Percentiles rank a stretch among this genome's conserved stretches.
These are phyloP conservation scores for Papilio protenor DNA, from an alignment of 2,888 invertebrate species.

Conservation along the genomic window DNA sequence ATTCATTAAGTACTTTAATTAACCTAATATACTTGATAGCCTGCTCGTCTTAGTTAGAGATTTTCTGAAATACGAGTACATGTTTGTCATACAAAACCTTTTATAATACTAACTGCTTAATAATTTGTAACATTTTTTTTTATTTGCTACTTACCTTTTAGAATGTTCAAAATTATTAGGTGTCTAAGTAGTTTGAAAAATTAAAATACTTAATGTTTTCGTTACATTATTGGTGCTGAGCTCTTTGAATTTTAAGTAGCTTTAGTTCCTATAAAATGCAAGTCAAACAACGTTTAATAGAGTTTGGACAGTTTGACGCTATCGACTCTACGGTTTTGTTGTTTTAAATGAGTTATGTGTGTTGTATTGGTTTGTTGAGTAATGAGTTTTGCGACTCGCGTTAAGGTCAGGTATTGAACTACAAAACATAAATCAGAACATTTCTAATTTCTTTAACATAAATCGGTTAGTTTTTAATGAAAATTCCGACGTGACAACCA, in stretches of 20 bases:
- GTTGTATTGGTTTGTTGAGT: neutral
- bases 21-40: neutral
- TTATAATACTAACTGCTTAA: neutral
- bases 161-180: too few relatives aligned
- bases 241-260: neutral
- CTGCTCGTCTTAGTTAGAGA: neutral
- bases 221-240: neutral
- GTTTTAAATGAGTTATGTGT: neutral
- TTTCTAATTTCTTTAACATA: neutral
- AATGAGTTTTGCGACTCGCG: neutral
- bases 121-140: neutral
- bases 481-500: neutral
- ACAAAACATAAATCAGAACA: neutral
- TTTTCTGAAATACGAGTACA: neutral
- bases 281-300: slow-evolving; percentile 2
- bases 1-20: neutral
- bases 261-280: neutral
- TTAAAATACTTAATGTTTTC: neutral
- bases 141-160: neutral
- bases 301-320: neutral
- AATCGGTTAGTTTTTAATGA: neutral
- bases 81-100: neutral
- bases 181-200: too few relatives aligned
- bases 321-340: neutral
- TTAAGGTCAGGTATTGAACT: neutral